Evolutionary conservation across 1,140 invertebrate genomes (phyloP).

Genomic region (Maconellicoccus hirsutus): DNA sequence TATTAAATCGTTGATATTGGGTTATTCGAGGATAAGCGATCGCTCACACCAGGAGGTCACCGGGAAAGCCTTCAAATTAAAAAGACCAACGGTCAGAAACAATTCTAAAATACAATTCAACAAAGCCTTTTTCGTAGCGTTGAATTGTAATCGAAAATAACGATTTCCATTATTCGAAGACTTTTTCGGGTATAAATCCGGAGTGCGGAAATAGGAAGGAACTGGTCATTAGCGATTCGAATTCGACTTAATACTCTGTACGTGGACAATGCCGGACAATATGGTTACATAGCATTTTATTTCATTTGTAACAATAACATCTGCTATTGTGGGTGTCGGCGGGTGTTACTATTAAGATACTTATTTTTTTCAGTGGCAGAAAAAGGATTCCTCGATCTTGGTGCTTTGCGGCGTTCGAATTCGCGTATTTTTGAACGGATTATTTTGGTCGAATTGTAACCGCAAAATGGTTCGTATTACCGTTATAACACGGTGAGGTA

Average conservation of each 20-base stretch:
- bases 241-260: conserved; percentile 12
- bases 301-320: conserved; percentile 19
- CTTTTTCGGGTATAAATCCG: conserved; percentile 12
- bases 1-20: background rate
- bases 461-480: no score
- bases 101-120: conserved; percentile 19
- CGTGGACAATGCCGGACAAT: conserved; percentile 2
- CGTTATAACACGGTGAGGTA: no score
- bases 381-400: background rate
- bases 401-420: no score
- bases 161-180: conserved; percentile 15
- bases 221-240: conserved; percentile 18
- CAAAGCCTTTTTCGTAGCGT: conserved; percentile 18
- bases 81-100: conserved; percentile 22
- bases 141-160: conserved; percentile 12
- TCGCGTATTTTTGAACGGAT: no score
- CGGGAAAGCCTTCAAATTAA: conserved; percentile 12
- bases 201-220: conserved; percentile 17
- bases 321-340: conserved; percentile 14
- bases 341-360: conserved; percentile 11
- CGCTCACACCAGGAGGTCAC: background rate
- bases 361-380: background rate
- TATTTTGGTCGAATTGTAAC: no score
- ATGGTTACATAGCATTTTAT: conserved; percentile 19
- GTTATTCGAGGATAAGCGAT: background rate